These are phyloP conservation scores for Enoplosus armatus DNA, from an alignment of 2,797 vertebrate genomes.

Conservation along the genomic window DNA sequence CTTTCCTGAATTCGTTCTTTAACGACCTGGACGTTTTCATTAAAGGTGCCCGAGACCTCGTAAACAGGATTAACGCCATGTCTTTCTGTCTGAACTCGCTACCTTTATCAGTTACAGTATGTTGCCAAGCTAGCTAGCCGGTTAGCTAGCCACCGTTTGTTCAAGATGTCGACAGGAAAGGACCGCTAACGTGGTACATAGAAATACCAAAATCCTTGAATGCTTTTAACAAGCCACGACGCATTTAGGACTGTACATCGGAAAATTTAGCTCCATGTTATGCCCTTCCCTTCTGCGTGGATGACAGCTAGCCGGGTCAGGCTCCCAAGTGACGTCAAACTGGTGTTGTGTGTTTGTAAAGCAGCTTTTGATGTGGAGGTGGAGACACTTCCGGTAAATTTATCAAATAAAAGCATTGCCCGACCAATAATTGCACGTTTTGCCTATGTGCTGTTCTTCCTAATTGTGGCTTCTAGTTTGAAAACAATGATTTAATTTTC, in stretches of 20 bases:
- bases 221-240: conserved; percentile 25
- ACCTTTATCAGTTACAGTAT: conserved; percentile 33
- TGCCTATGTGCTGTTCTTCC: background rate
- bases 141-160: conserved; percentile 37
- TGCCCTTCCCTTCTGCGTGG: conserved; percentile 62
- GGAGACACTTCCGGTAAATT: conserved; percentile 22
- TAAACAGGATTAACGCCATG: conserved; percentile 89
- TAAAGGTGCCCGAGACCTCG: conserved; percentile 81
- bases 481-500: background rate
- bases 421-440: background rate
- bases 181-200: background rate
- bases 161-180: background rate
- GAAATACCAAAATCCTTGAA: background rate
- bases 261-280: conserved; percentile 72
- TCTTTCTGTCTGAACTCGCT: conserved; percentile 33
- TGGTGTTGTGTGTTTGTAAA: background rate
- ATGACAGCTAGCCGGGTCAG: conserved; percentile 59
- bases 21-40: conserved; percentile 85
- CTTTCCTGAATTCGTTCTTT: conserved; percentile 84
- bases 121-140: conserved; percentile 35
- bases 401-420: conserved; percentile 63
- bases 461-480: background rate
- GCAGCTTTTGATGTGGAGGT: fast-evolving
- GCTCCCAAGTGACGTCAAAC: conserved; percentile 65
- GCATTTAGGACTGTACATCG: conserved; percentile 12